These are phyloP conservation scores for Labroides dimidiatus DNA, from an alignment of 2,797 vertebrate genomes.

Conservation along the genomic window DNA sequence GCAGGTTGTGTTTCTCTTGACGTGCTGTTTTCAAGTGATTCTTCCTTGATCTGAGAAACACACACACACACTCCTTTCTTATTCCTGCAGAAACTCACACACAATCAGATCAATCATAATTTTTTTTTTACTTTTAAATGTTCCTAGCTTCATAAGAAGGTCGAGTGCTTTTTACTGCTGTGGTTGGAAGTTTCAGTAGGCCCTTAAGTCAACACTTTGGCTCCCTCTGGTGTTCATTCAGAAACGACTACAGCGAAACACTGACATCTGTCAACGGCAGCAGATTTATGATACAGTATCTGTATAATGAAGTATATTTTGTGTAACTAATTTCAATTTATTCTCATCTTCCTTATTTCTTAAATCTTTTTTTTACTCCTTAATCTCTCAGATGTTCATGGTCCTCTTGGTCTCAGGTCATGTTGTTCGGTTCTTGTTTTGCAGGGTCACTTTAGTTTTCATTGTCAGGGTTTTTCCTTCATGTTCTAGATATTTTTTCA, in stretches of 20 bases:
- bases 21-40: not conserved
- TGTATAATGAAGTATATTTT: no score
- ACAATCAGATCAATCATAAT: not conserved
- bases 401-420: no score
- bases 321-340: no score
- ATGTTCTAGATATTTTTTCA: no score
- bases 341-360: no score
- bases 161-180: conserved; percentile 33
- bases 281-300: not conserved
- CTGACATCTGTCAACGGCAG: not conserved
- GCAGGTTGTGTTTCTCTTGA: not conserved
- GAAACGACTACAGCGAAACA: not conserved
- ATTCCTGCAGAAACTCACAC: no score
- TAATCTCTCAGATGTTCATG: no score
- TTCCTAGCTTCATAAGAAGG: conserved; percentile 22
- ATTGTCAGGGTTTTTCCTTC: no score
- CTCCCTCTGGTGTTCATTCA: conserved; percentile 57
- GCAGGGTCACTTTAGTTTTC: no score
- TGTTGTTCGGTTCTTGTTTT: no score
- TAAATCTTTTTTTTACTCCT: no score
- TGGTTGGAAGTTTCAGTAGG: not conserved
- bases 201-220: not conserved
- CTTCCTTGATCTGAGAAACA: conserved; percentile 1
- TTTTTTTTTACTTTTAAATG: conserved; percentile 19
- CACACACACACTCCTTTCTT: not conserved